Conservation (phyloP, 2,888 invertebrate genomes). For the Plusia festucae region DNA sequence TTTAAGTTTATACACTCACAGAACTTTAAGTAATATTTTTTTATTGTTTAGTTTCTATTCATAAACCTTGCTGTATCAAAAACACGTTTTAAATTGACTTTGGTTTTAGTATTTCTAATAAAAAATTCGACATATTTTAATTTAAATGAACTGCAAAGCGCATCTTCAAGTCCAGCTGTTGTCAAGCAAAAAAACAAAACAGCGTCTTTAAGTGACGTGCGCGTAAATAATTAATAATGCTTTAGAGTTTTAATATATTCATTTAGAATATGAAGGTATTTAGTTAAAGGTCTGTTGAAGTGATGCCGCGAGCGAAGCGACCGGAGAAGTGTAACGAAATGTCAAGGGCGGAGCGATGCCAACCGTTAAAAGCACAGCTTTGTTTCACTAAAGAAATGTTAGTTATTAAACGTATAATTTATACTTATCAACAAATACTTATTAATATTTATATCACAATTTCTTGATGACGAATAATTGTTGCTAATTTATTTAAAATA, state of each 20-base stretch:
- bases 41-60: conserved; percentile 19
- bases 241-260: conserved; percentile 53
- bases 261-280: conserved; percentile 64
- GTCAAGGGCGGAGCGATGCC: conserved; percentile 75
- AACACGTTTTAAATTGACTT: conserved; percentile 24
- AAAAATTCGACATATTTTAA: conserved; percentile 14
- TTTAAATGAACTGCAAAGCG: conserved; percentile 20
- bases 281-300: conserved; percentile 67
- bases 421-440: conserved; percentile 17
- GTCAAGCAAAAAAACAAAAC: conserved; percentile 16
- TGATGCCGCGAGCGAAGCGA: conserved; percentile 64
- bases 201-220: conserved; percentile 17
- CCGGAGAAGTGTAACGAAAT: conserved; percentile 76
- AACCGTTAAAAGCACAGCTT: conserved; percentile 36
- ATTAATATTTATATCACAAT: conserved; percentile 8
- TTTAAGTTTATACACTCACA: conserved; percentile 16
- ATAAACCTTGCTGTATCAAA: conserved; percentile 28
- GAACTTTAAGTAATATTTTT: conserved; percentile 7
- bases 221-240: conserved; percentile 49
- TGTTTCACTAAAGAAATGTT: conserved; percentile 54
- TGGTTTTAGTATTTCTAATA: not conserved
- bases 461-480: not conserved
- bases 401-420: conserved; percentile 34
- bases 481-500: not conserved
- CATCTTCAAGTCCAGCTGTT: conserved; percentile 17